Evolutionary conservation across 2,797 vertebrate species (phyloP), one percentile per base, ranked within the genome.

Genomic region (Rhinophrynus dorsalis): DNA sequence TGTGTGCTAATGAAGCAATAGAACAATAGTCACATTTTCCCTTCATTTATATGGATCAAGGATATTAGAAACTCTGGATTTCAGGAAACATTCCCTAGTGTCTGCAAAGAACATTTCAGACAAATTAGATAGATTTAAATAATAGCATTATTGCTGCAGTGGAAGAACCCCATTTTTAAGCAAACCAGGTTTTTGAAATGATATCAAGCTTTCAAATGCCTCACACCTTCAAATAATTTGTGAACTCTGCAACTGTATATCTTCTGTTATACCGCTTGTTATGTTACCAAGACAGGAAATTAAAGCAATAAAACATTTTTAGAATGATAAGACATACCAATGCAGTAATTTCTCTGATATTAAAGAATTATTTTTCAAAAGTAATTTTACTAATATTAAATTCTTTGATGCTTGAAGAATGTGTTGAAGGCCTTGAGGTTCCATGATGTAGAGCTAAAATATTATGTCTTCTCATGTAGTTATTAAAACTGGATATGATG

Each of bases 221-320:
- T 83, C 76, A 74, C 75, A 68, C 54, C 75, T 81, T 75, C 81
- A 83, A 89, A 88, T 83, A 89, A 88, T 88, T 82, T 85, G 79
- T 77, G 78, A 84, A 86, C 67, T 82, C 80, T 74, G 67, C 82
- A 84, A 88, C 78, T 82, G 80, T 89, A 80, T 82, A 88, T 90
- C 81, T 88, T 88, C 82, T 81, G 81, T 88, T 89, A 86, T 84
- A 76, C 76, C 0, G 1, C 83, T 85, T 89, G 88, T 90, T 90
- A 90, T 85, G 85, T 87, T 83, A 84, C 81, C 84, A 88, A 86
- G 87, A 87, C 84, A 90, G 89, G 87, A 90, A 91, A 91, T 91
- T 90, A 90, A 91, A 87, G 85, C 82, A 85, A 89, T 91, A 90
- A 90, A 91, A 90, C 83, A 89, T 81, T 86, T 84, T 79, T 77